Conservation (phyloP, 2,797 vertebrate genomes). For the Spheniscus humboldti region DNA sequence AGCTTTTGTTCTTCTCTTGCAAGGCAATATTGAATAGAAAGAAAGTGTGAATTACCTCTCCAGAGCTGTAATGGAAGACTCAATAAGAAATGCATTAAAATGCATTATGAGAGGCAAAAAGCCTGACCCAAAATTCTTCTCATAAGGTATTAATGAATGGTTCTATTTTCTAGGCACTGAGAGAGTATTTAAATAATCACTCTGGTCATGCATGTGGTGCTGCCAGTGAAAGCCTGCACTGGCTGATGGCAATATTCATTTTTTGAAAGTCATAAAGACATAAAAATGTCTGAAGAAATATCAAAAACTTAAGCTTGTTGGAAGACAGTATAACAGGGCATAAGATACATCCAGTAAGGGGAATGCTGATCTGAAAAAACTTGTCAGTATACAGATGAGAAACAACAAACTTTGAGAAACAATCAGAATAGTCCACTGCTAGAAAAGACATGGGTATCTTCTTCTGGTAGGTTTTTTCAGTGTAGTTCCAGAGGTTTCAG, state of each 20-base stretch:
- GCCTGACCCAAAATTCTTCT: conserved; percentile 6
- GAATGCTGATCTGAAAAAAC: not conserved
- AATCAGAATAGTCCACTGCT: not conserved
- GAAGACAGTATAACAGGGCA: not conserved
- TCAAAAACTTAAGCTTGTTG: not conserved
- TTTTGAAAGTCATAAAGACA: not conserved
- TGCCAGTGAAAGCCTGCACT: not conserved
- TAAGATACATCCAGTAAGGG: not conserved
- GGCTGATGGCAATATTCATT: not conserved
- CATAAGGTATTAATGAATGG: conserved; percentile 19
- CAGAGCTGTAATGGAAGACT: not conserved
- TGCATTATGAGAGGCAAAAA: not conserved
- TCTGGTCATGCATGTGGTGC: not conserved
- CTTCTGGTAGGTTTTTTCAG: not conserved
- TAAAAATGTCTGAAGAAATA: not conserved
- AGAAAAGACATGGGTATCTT: accelerated
- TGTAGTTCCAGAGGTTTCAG: not conserved
- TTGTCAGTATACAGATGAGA: not conserved
- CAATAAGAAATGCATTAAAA: conserved; percentile 7
- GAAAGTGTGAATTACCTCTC: not conserved
- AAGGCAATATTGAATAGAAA: not conserved
- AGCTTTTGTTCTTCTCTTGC: not conserved
- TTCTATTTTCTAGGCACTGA: not conserved
- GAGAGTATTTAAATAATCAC: not conserved
- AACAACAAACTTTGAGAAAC: not conserved